Evolutionary conservation across 2,888 invertebrate species (phyloP).

Genomic region (Coelinius sp.): DNA sequence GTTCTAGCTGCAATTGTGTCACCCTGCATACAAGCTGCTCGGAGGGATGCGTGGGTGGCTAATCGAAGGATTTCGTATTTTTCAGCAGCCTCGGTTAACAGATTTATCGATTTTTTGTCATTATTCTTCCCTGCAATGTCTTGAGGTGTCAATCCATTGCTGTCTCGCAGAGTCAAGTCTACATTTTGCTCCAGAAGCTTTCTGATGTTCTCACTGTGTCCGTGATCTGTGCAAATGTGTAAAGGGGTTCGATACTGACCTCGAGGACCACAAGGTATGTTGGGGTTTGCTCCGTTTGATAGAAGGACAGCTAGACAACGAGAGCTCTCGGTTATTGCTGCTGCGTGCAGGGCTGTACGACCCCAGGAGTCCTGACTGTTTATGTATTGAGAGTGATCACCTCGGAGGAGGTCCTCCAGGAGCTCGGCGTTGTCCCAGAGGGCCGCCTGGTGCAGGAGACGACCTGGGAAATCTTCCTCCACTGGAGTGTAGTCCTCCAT

Average conservation of each 20-base stretch:
- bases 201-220: slow-evolving; percentile 80
- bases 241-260: slow-evolving; percentile 85
- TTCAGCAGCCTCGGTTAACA: slow-evolving; percentile 80
- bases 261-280: slow-evolving; percentile 78
- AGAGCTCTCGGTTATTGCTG: slow-evolving; percentile 84
- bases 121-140: slow-evolving; percentile 80
- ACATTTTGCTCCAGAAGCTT: slow-evolving; percentile 80
- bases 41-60: slow-evolving; percentile 82
- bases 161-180: slow-evolving; percentile 76
- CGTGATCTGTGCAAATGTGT: slow-evolving; percentile 86
- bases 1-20: slow-evolving; percentile 79
- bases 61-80: slow-evolving; percentile 80
- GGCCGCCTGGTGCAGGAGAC: slow-evolving; percentile 86
- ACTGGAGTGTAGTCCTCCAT: slow-evolving; percentile 83
- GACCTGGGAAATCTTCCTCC: slow-evolving; percentile 85
- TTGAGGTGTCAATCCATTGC: slow-evolving; percentile 80
- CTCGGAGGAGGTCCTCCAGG: slow-evolving; percentile 83
- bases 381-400: slow-evolving; percentile 76
- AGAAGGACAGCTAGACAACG: slow-evolving; percentile 82
- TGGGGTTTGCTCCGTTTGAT: slow-evolving; percentile 80
- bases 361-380: slow-evolving; percentile 83
- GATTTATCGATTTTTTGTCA: slow-evolving; percentile 77
- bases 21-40: slow-evolving; percentile 83
- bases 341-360: slow-evolving; percentile 85
- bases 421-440: slow-evolving; percentile 91